phyloP scores from a whole-genome alignment of 2,113 vertebrate genomes.

The Scytalopus superciliaris region DNA sequence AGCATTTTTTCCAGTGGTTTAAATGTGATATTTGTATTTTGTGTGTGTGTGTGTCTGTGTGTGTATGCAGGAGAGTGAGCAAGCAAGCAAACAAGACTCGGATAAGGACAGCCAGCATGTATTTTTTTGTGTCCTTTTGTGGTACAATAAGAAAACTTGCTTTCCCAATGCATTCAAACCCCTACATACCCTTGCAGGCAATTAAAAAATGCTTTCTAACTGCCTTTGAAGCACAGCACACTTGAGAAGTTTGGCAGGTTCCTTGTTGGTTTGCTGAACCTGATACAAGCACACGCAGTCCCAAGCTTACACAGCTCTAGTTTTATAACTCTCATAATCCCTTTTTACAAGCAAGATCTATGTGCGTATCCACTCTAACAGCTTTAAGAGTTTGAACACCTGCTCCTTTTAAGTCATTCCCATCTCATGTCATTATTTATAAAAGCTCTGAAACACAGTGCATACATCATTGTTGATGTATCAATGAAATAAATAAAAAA shows the following conservation, averaged over 20 bases:
- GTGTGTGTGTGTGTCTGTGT: not conserved
- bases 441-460: not conserved
- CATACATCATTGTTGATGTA: not conserved
- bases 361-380: not conserved
- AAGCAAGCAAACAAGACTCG: not conserved
- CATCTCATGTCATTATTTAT: slow-evolving; percentile 16
- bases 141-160: not conserved
- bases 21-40: not conserved
- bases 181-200: not conserved
- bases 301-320: not conserved
- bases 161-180: not conserved
- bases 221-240: not conserved
- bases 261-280: not conserved
- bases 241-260: not conserved
- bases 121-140: not conserved
- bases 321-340: not conserved
- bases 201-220: not conserved
- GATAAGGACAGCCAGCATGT: not conserved
- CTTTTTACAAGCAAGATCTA: slow-evolving; percentile 8
- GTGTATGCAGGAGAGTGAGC: not conserved
- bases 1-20: not conserved
- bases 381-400: slow-evolving; percentile 29
- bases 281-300: not conserved
- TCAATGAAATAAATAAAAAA: not conserved
- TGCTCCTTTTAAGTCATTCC: slow-evolving; percentile 8